Percentiles rank a stretch among this genome's conserved stretches.
Evolutionary conservation across 37 sponge, comb jelly and placozoan species (phyloP).

Genomic region (Chondrosia reniformis): DNA sequence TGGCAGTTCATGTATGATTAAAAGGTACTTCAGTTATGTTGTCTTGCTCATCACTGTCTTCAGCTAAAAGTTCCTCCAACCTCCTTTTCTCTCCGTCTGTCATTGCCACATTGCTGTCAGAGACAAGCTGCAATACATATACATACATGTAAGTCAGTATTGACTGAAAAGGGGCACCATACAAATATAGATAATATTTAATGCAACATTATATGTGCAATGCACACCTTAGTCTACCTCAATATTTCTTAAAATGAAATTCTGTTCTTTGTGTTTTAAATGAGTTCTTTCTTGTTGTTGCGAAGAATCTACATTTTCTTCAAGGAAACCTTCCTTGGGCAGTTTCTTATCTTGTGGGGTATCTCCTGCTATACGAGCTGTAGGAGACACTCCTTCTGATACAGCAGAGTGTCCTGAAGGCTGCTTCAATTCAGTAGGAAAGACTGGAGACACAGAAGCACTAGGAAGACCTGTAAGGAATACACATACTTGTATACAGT

Average conservation of each 20-base stretch:
- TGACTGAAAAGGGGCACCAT: too few relatives aligned
- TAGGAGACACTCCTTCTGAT: too few relatives aligned
- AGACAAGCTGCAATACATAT: neutral
- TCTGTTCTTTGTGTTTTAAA: too few relatives aligned
- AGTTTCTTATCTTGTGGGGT: neutral
- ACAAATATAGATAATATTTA: too few relatives aligned
- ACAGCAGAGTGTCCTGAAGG: neutral
- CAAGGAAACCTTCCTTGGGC: neutral
- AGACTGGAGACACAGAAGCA: constrained; percentile 10
- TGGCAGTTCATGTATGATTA: too few relatives aligned
- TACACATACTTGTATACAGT: neutral
- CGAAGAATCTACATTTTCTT: too few relatives aligned
- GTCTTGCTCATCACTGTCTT: neutral
- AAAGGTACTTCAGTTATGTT: neutral
- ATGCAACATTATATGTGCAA: too few relatives aligned
- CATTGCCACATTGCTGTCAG: constrained; percentile 27
- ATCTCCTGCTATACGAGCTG: neutral
- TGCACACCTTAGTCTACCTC: too few relatives aligned
- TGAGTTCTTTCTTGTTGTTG: too few relatives aligned
- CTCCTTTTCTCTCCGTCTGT: constrained; percentile 32
- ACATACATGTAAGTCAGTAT: neutral
- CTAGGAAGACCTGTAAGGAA: neutral
- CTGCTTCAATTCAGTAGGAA: constrained; percentile 12
- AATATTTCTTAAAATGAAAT: too few relatives aligned
- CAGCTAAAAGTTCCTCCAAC: neutral